Conservation (phyloP, 2,888 invertebrate genomes). For the Pecten maximus region DNA sequence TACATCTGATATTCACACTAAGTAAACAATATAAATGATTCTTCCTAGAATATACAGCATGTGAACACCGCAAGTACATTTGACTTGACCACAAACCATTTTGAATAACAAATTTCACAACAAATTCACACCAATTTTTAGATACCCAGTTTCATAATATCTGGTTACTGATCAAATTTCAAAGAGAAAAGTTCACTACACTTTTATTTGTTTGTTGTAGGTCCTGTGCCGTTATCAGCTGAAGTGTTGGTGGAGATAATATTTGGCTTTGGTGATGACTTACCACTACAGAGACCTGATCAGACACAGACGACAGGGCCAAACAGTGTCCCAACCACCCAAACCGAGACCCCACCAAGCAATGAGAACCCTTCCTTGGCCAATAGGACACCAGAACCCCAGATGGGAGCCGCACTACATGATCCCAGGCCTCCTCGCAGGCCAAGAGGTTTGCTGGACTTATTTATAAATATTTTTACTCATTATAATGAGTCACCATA, state of each 20-base stretch:
- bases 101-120: too few relatives aligned
- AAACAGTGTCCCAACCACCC: not conserved
- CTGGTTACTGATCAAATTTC: too few relatives aligned
- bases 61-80: too few relatives aligned
- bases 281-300: not conserved
- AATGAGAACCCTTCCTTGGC: not conserved
- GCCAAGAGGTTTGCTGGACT: not conserved
- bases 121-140: too few relatives aligned
- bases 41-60: too few relatives aligned
- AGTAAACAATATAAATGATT: too few relatives aligned
- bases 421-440: not conserved
- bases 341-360: not conserved
- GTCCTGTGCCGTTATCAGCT: not conserved
- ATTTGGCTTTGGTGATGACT: not conserved
- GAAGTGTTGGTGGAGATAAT: not conserved
- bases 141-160: too few relatives aligned
- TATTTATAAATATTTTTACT: not conserved
- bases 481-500: too few relatives aligned
- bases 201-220: not conserved
- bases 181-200: too few relatives aligned
- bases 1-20: too few relatives aligned
- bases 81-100: too few relatives aligned
- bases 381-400: not conserved
- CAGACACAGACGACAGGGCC: not conserved
- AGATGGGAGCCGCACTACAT: not conserved